These are phyloP conservation scores for Allygus modestus DNA, from an alignment of 2,888 invertebrate species.

Conservation along the genomic window DNA sequence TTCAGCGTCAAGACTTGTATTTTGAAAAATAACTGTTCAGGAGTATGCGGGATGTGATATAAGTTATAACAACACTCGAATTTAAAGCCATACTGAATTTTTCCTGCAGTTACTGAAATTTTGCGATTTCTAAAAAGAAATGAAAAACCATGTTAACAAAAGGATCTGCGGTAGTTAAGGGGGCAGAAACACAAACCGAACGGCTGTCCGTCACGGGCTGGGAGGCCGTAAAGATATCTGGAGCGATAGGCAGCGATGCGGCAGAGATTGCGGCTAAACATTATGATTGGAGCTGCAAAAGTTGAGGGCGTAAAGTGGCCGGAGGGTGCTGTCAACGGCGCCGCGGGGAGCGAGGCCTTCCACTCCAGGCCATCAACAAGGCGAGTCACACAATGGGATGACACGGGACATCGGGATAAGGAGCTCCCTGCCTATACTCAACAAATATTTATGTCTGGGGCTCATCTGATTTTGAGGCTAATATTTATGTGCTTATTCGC, in stretches of 20 bases:
- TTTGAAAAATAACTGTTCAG: too few relatives aligned
- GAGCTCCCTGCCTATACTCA: not conserved
- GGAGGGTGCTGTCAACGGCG: conserved; percentile 24
- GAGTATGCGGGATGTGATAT: too few relatives aligned
- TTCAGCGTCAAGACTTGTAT: too few relatives aligned
- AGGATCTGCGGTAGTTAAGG: not conserved
- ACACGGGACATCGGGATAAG: conserved; percentile 40
- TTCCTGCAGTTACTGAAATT: too few relatives aligned
- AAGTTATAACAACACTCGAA: too few relatives aligned
- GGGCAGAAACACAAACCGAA: not conserved
- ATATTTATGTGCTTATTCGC: conserved; percentile 29
- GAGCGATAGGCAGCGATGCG: conserved; percentile 20
- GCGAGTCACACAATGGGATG: not conserved
- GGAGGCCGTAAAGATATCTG: not conserved
- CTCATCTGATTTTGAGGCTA: not conserved
- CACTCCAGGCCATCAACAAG: not conserved
- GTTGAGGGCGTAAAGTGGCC: conserved; percentile 35
- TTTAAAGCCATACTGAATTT: too few relatives aligned
- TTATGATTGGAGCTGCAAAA: conserved; percentile 25
- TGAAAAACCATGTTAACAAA: too few relatives aligned
- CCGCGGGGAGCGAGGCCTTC: conserved; percentile 10
- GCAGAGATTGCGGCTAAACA: conserved; percentile 10
- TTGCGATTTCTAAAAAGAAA: too few relatives aligned
- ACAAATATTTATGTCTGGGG: conserved; percentile 12
- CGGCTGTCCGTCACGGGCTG: not conserved